Evolutionary conservation across 2,113 vertebrate species (phyloP).

Genomic region (Ailurus styani): DNA sequence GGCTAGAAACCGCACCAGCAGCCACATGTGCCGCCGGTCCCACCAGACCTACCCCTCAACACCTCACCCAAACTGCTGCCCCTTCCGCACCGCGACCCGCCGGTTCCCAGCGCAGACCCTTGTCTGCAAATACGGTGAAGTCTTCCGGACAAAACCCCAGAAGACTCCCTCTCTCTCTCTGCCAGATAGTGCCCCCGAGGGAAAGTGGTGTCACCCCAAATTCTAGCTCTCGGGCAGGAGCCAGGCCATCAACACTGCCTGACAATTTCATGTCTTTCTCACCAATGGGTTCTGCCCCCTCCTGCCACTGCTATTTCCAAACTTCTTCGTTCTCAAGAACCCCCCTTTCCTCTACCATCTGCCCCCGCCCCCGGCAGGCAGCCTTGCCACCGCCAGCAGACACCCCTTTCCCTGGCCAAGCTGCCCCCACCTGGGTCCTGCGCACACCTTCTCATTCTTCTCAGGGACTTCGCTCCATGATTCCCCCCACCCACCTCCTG

Average conservation of each 20-base stretch:
- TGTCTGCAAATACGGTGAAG: neutral
- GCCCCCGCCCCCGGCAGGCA: too few relatives aligned
- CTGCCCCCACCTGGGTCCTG: neutral
- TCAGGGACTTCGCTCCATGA: rapidly evolving
- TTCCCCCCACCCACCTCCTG: too few relatives aligned
- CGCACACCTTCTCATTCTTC: neutral
- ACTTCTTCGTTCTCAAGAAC: neutral
- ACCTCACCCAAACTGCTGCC: too few relatives aligned
- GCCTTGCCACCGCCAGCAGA: neutral
- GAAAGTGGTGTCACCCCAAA: rapidly evolving
- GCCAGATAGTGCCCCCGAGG: neutral
- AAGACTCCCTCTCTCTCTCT: too few relatives aligned
- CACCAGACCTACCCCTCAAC: neutral
- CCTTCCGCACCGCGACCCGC: rapidly evolving
- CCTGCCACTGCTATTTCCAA: neutral
- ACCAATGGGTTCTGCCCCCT: neutral
- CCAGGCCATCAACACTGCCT: neutral
- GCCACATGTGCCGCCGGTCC: rapidly evolving
- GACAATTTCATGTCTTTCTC: too few relatives aligned
- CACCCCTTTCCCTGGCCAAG: neutral
- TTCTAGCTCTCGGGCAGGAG: rapidly evolving
- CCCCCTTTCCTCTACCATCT: too few relatives aligned
- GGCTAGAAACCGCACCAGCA: too few relatives aligned
- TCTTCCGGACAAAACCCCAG: neutral
- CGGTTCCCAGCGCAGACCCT: too few relatives aligned